Conservation (phyloP, 2,797 vertebrate species). For the Arvicola amphibius region DNA sequence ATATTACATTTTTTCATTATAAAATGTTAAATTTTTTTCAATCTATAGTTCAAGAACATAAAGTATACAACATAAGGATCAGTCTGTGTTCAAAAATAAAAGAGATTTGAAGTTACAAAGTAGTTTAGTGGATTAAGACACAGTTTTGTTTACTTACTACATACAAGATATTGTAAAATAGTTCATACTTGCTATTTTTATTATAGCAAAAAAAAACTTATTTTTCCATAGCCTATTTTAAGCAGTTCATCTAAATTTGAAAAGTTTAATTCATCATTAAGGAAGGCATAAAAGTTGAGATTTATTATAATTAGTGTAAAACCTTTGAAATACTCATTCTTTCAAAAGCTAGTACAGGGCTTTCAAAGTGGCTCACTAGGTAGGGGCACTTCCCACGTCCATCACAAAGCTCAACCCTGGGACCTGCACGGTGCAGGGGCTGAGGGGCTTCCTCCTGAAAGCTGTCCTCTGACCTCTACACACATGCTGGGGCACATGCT, state of each 20-base stretch:
- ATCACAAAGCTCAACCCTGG: background rate
- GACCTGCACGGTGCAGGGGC: background rate
- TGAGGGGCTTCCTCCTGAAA: background rate
- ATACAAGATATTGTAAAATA: background rate
- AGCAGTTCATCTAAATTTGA: background rate
- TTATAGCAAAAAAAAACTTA: conserved; percentile 34
- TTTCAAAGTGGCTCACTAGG: background rate
- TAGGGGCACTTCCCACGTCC: background rate
- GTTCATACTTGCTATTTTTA: conserved; percentile 36
- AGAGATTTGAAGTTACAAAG: conserved; percentile 17
- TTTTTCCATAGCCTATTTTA: conserved; percentile 55
- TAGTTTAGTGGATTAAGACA: conserved; percentile 9
- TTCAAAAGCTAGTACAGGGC: background rate
- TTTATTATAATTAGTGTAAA: background rate
- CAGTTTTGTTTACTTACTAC: background rate
- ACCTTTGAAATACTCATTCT: conserved; percentile 18
- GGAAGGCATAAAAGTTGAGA: background rate
- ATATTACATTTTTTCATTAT: background rate
- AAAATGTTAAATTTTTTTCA: conserved; percentile 37
- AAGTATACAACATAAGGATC: background rate
- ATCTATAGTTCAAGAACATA: conserved; percentile 10
- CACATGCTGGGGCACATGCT: too few species aligned
- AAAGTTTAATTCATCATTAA: conserved; percentile 45
- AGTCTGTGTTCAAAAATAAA: conserved; percentile 1
- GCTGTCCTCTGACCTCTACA: background rate